Percentiles rank a stretch among this genome's conserved stretches.
These are phyloP conservation scores for Litoditis marina DNA, from an alignment of 2,888 invertebrate genomes.

Conservation along the genomic window DNA sequence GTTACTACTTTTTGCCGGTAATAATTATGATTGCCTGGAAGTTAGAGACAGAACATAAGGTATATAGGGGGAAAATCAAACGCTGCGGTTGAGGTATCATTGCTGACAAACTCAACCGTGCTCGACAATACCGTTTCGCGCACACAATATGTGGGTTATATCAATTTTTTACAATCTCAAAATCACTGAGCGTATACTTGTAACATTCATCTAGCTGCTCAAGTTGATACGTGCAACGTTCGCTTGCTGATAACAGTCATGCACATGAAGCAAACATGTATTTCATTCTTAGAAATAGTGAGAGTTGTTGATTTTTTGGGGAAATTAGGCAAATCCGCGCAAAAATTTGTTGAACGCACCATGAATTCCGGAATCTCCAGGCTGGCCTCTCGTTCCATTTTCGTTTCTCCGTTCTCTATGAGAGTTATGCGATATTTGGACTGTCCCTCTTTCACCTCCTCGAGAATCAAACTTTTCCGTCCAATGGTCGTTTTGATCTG, in stretches of 20 bases:
- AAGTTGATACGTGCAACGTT: background rate
- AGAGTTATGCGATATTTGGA: conserved; percentile 46
- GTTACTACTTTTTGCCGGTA: no score
- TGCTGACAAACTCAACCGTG: no score
- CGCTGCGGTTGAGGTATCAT: no score
- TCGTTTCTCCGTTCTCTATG: conserved; percentile 57
- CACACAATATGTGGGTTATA: no score
- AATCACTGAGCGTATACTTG: no score
- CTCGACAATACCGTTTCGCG: no score
- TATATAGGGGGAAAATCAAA: no score
- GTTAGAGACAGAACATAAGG: no score
- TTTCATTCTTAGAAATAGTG: background rate
- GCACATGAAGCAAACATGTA: background rate
- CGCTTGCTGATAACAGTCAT: background rate
- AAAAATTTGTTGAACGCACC: conserved; percentile 26
- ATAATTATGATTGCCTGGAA: no score
- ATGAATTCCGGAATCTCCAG: conserved; percentile 54
- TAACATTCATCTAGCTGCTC: no score
- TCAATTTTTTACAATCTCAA: no score
- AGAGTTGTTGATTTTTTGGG: background rate
- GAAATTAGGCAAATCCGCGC: no score
- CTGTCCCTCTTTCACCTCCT: conserved; percentile 46
- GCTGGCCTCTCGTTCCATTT: conserved; percentile 53
- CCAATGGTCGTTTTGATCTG: conserved; percentile 57
- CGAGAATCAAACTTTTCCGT: conserved; percentile 46